Conservation (phyloP, 1,140 invertebrate genomes). For the Teleogryllus occipitalis region DNA sequence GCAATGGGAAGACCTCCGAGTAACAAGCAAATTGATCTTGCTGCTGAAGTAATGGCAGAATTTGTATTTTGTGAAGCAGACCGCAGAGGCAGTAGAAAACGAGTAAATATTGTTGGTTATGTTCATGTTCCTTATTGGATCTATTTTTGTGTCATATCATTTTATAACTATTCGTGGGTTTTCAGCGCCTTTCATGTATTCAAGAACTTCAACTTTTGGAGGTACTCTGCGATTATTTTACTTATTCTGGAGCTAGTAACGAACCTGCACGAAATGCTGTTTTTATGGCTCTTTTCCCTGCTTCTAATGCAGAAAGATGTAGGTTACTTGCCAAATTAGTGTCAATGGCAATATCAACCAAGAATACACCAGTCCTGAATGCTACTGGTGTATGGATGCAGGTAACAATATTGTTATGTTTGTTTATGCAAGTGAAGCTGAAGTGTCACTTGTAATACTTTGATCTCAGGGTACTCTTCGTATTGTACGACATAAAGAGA, state of each 20-base stretch:
- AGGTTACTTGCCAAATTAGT: constrained; percentile 68
- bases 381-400: constrained; percentile 78
- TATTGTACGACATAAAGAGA: neutral
- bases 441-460: too few species aligned
- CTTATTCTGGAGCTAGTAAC: constrained; percentile 43
- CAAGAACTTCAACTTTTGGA: constrained; percentile 69
- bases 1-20: constrained; percentile 37
- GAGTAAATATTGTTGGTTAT: constrained; percentile 24
- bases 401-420: constrained; percentile 15
- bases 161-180: neutral
- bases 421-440: too few species aligned
- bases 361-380: constrained; percentile 58
- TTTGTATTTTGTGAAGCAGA: constrained; percentile 74
- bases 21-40: constrained; percentile 48
- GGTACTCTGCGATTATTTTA: constrained; percentile 50
- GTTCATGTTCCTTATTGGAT: neutral
- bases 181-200: constrained; percentile 46
- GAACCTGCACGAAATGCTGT: constrained; percentile 70
- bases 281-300: constrained; percentile 67
- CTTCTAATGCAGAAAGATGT: constrained; percentile 53
- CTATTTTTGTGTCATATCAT: neutral
- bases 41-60: constrained; percentile 69
- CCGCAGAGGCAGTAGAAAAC: constrained; percentile 47
- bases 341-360: constrained; percentile 64
- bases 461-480: neutral